Conservation (phyloP, 2,888 invertebrate species). For the Smittia aterrima region DNA sequence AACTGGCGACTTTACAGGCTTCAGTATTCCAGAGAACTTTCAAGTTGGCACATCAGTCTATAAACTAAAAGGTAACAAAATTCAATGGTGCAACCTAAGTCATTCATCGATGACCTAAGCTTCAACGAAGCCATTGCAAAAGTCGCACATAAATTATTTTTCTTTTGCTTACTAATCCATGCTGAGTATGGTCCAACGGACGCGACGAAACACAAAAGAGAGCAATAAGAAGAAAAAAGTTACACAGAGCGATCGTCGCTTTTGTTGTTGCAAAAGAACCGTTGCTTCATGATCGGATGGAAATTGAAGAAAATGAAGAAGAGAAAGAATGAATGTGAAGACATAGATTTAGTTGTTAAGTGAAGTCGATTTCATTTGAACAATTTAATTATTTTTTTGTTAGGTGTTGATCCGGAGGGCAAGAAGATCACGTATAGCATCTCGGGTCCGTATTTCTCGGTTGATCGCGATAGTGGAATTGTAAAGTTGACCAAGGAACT, state of each 20-base stretch:
- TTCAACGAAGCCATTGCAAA: neutral
- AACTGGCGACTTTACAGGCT: conserved; percentile 72
- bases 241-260: neutral
- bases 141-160: conserved; percentile 39
- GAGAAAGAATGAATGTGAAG: conserved; percentile 9
- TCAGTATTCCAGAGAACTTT: conserved; percentile 71
- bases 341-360: neutral
- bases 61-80: conserved; percentile 64
- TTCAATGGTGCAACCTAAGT: too few species aligned
- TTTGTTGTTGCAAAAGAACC: conserved; percentile 40
- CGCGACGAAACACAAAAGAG: neutral
- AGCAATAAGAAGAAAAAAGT: conserved; percentile 22
- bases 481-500: conserved; percentile 68
- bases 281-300: conserved; percentile 17
- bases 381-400: neutral
- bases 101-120: neutral
- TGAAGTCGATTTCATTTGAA: conserved; percentile 1
- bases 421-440: conserved; percentile 72
- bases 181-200: conserved; percentile 18
- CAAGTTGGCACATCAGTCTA: conserved; percentile 73
- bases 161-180: conserved; percentile 17
- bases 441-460: conserved; percentile 76
- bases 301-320: conserved; percentile 18
- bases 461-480: conserved; percentile 72
- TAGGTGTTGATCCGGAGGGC: conserved; percentile 72